Evolutionary conservation across 2,888 invertebrate genomes (phyloP), one percentile per base, ranked within the genome.

Genomic region (Limnephilus marmoratus): DNA sequence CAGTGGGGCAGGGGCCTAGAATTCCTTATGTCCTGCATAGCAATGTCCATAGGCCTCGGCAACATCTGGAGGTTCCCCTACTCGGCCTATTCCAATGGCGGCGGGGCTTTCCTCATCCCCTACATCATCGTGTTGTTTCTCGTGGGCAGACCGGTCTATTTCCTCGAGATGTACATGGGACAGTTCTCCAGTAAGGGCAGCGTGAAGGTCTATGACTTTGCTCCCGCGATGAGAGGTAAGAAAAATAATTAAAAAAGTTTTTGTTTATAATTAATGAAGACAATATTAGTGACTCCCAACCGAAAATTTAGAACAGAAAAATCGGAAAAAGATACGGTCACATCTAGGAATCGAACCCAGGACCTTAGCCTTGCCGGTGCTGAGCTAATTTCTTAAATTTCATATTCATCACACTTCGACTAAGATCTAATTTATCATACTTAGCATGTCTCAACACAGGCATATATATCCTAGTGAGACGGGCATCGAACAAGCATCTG

Each of bases 181-280:
- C 98, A 98, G 95, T 98, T 98, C 94, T 97, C 97, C 31, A 97
- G 97, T 93, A 96, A 96, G 92, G 98, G 98, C 31, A 97, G 97
- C 93, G 97, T 97, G 9, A 97, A 97, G 94, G 96, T 97, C 45
- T 96, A 95, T 92, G 97, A 97, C 93, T 96, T 97, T 94, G 96
- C 96, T 4, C 98, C 98, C n/a, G 96, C 97, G 0, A 96, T 98
- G 94, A 97, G 97, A 96, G 97, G 98, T 97, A 94, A 94, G 94
- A 45, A 13, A 24, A 24, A 13, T 34, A 82, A 11, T 3, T 13
- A 15, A 49, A 49, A 13, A 45, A 11, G 0, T 45, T 37, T 37
- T 37, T 2, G 2, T 37, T 37, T 37, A 4, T 5, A 37, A 41
- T 41, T 5, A 5, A 41, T 41, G 7, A 41, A 41, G 9, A 41